These are phyloP conservation scores for Falco naumanni DNA, from an alignment of 2,797 vertebrate species.

Conservation along the genomic window DNA sequence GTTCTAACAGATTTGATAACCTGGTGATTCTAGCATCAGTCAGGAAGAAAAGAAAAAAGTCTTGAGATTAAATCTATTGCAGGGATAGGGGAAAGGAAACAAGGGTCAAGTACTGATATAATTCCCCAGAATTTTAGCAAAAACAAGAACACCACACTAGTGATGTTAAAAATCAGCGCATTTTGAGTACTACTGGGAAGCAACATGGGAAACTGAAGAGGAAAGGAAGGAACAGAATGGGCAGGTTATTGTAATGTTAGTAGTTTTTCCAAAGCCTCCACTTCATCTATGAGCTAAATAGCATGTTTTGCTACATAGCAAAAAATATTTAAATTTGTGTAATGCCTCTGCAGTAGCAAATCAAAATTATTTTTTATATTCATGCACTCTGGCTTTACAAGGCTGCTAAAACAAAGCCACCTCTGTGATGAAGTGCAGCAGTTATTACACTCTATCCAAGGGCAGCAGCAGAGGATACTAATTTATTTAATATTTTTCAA, in stretches of 20 bases:
- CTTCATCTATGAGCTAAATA: background rate
- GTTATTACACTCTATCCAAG: background rate
- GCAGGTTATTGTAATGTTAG: background rate
- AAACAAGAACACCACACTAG: background rate
- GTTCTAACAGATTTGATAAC: background rate
- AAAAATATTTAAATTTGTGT: background rate
- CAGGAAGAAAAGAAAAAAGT: background rate
- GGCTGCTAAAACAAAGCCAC: background rate
- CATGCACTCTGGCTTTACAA: background rate
- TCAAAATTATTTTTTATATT: background rate
- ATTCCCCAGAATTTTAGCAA: background rate
- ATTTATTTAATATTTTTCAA: background rate
- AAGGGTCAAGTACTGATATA: background rate
- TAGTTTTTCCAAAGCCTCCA: background rate
- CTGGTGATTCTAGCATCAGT: background rate
- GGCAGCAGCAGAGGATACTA: background rate
- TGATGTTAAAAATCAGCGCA: background rate
- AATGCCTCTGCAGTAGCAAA: background rate
- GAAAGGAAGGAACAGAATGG: background rate
- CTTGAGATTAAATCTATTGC: background rate
- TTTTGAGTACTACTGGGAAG: background rate
- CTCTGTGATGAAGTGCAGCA: background rate
- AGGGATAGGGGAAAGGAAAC: background rate
- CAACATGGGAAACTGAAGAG: background rate
- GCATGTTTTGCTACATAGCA: background rate